phyloP scores from a whole-genome alignment of 2,113 vertebrate genomes.

The Stomatorhinus ivindoensis region DNA sequence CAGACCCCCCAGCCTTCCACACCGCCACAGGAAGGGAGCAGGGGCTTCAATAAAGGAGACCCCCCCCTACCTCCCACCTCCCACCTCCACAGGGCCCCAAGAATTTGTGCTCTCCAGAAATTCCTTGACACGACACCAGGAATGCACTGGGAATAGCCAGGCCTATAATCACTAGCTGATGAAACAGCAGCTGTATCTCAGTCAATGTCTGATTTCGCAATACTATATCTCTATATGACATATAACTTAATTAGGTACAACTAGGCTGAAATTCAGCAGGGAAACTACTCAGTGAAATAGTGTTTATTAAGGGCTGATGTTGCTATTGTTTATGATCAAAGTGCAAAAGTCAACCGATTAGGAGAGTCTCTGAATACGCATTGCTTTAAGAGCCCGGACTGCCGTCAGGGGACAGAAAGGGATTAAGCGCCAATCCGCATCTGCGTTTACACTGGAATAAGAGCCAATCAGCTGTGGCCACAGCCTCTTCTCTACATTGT shows the following conservation, averaged over 20 bases:
- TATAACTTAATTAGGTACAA: not conserved
- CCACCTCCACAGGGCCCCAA: not conserved
- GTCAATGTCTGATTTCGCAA: not conserved
- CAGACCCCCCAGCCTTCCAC: not conserved
- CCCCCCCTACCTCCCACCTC: not conserved
- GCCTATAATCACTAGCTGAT: not conserved
- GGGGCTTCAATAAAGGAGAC: not conserved
- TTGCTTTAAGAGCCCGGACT: not conserved
- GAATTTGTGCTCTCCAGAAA: not conserved
- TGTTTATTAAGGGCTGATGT: not conserved
- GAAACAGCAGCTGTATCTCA: not conserved
- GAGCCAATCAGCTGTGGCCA: not conserved
- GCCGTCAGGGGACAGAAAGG: not conserved
- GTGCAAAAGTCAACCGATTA: not conserved
- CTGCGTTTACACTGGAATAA: not conserved
- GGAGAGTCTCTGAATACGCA: not conserved
- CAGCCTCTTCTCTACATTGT: conserved; percentile 4
- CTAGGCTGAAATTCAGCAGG: not conserved
- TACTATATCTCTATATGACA: not conserved
- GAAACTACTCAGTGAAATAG: not conserved
- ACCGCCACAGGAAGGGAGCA: not conserved
- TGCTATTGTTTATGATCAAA: conserved; percentile 9
- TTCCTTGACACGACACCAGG: not conserved
- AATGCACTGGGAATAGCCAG: not conserved
- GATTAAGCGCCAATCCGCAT: conserved; percentile 15